Evolutionary conservation across 1,140 invertebrate species (phyloP).

Genomic region (Varroa destructor): DNA sequence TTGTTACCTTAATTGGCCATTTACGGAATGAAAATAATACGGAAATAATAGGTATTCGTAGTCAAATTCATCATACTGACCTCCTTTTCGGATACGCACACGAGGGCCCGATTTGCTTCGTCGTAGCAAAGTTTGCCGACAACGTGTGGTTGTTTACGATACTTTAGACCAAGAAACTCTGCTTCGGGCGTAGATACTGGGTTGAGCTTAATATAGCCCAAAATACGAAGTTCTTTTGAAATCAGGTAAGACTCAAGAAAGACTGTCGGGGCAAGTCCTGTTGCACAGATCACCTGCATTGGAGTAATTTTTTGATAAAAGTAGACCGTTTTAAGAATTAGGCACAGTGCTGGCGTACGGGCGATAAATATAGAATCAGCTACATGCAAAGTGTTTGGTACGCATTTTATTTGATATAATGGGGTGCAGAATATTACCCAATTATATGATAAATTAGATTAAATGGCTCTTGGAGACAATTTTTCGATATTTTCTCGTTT

Average conservation of each 20-base stretch:
- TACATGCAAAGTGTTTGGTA: neutral
- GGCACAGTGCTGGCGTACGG: neutral
- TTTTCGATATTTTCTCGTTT: no score
- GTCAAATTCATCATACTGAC: neutral
- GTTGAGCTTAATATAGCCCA: slow-evolving; percentile 19
- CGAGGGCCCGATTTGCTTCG: slow-evolving; percentile 17
- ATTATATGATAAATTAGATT: no score
- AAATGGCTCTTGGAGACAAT: no score
- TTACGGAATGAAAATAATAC: no score
- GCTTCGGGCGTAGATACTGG: slow-evolving; percentile 21
- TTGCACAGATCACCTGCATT: slow-evolving; percentile 11
- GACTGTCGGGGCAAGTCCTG: slow-evolving; percentile 13
- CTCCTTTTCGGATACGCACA: slow-evolving; percentile 19
- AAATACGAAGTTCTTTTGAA: slow-evolving; percentile 8
- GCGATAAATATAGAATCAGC: neutral
- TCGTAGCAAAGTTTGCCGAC: slow-evolving; percentile 23
- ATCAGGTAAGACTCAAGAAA: slow-evolving; percentile 15
- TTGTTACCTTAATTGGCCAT: no score
- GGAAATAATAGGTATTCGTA: no score
- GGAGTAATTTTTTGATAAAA: neutral
- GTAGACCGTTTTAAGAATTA: neutral
- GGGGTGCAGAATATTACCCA: no score
- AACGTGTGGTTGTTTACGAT: slow-evolving; percentile 2
- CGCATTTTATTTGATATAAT: no score
- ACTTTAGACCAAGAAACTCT: slow-evolving; percentile 14